Percentiles rank a stretch among this genome's conserved stretches.
Evolutionary conservation across 2,888 invertebrate genomes (phyloP).

Genomic region (Pyrocoelia pectoralis): DNA sequence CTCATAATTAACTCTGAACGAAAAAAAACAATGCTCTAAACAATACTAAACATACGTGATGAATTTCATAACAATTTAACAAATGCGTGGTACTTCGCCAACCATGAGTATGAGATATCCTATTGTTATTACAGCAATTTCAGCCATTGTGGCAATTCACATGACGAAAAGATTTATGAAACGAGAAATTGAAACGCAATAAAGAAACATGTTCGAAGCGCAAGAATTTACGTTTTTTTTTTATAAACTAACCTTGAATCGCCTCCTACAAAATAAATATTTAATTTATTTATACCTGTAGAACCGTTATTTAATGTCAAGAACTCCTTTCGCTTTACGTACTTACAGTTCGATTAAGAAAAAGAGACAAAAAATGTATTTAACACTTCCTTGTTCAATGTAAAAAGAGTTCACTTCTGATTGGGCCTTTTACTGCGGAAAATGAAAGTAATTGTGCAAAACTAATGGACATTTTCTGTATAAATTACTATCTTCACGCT

Average conservation of each 20-base stretch:
- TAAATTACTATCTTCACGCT: too few relatives aligned
- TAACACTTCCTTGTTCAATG: neutral
- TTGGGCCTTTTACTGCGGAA: neutral
- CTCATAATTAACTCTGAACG: slow-evolving; percentile 25
- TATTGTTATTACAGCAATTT: slow-evolving; percentile 18
- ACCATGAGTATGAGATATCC: slow-evolving; percentile 16
- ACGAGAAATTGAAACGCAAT: too few relatives aligned
- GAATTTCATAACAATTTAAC: slow-evolving; percentile 17
- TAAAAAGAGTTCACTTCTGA: neutral
- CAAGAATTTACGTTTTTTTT: too few relatives aligned
- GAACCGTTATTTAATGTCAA: neutral
- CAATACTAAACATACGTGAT: slow-evolving; percentile 10
- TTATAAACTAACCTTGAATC: too few relatives aligned
- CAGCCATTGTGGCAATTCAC: neutral
- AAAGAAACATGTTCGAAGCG: too few relatives aligned
- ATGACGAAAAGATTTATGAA: too few relatives aligned
- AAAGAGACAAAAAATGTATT: neutral
- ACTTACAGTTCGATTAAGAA: neutral
- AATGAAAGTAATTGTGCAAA: neutral
- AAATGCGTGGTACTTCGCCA: neutral
- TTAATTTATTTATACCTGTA: neutral
- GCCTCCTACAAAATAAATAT: too few relatives aligned
- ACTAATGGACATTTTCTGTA: too few relatives aligned
- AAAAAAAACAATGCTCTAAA: slow-evolving; percentile 21
- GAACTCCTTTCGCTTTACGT: neutral